Base-by-base conservation (phyloP, 1,140 invertebrate genomes). In the Penaeus indicus region DNA sequence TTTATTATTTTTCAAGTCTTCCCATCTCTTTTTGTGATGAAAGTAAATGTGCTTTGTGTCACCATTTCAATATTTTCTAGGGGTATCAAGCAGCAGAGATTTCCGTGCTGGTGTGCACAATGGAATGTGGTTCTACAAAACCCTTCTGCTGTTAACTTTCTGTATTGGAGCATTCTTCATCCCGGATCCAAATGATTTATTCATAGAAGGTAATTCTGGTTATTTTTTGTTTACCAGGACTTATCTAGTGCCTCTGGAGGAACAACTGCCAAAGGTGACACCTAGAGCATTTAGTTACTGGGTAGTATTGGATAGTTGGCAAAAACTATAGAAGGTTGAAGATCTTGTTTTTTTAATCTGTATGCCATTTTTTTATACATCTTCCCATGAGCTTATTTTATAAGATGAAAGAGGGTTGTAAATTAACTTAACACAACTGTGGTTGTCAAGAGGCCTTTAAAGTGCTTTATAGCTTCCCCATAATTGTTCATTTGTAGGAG, bases 81-180 rank as follows among this genome's bases (percentile, higher is more conserved):
- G 92, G 91, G 92, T 93, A 11, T 91, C 91, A 16, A 92, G 91
- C n/a, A 93, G 93, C 89, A 91, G 92, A 86, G 92, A 92, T 63
- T 93, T 92, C 88, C 90, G 93, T 85, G 93, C 93, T 4, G 92
- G 92, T 38, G 85, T 93, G 54, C 93, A 93, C 75, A 94, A 93
- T 92, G 93, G 93, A 69, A 91, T 92, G 86, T 92, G 92, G 92
- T 83, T 92, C 27, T 91, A 91, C 77, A 92, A 92, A 78, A 91
- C 92, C 5, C 69, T 92, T 21, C 25, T 92, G 19, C 67, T 92
- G 11, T 86, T 92, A 38, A 79, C 78, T n/a, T 84, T 92, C n/a
- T 91, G 92, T 79, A 90, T 91, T 84, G 92, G 88, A 47, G 87
- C 90, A 21, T 92, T 92, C 79, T 89, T 91, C 83, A 92, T 92